A percentile compares a stretch with the other conserved stretches of the same genome.
Evolutionary conservation across 1,140 invertebrate genomes (phyloP).

Genomic region (Meloidogyne floridensis): DNA sequence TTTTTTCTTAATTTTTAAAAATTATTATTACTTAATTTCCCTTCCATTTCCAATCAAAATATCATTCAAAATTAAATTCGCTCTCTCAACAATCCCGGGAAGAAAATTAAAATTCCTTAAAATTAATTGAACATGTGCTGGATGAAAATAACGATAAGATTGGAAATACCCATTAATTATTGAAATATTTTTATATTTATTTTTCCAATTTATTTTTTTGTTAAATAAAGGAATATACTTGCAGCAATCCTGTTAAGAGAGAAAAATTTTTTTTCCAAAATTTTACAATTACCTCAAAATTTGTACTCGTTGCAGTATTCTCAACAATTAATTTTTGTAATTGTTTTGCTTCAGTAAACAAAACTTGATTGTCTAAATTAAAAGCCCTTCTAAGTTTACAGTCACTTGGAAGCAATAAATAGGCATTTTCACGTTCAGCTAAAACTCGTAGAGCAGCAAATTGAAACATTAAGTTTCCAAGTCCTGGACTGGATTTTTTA

Average conservation of each 20-base stretch:
- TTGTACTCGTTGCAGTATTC: background rate
- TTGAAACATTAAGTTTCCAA: conserved; percentile 52
- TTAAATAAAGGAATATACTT: background rate
- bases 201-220: background rate
- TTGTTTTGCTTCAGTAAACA: conserved; percentile 13
- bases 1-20: too few species aligned
- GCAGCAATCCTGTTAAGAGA: conserved; percentile 15
- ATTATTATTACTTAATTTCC: background rate
- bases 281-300: conserved; percentile 17
- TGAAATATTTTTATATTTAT: conserved; percentile 33
- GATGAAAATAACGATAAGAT: conserved; percentile 44
- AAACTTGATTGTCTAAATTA: background rate
- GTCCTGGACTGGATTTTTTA: conserved; percentile 27
- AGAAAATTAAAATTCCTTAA: conserved; percentile 33
- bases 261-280: background rate
- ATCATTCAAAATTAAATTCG: conserved; percentile 6
- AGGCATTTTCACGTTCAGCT: conserved; percentile 38
- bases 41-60: background rate
- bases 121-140: conserved; percentile 21
- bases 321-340: conserved; percentile 1
- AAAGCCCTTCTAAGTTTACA: conserved; percentile 45
- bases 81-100: conserved; percentile 17
- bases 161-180: conserved; percentile 48
- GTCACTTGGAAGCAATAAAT: conserved; percentile 37
- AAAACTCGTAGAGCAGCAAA: conserved; percentile 43